Evolutionary conservation across 2,113 vertebrate genomes (phyloP), one percentile per base, ranked within the genome.

Genomic region (Urocolius indicus): DNA sequence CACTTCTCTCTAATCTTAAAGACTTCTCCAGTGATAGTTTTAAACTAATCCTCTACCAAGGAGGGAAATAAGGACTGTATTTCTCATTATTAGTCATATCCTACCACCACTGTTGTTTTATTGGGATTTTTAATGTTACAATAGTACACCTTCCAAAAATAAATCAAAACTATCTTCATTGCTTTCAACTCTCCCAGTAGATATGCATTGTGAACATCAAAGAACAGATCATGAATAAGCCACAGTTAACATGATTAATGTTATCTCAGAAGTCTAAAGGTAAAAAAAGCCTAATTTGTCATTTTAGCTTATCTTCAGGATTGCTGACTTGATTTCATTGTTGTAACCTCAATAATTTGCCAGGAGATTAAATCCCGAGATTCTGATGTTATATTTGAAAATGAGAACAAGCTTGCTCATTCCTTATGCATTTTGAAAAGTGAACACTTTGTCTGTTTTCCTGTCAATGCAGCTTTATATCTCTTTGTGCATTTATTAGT

Each of bases 251-350:
- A 83, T 84, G 90, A 95, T 93, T 95, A 93, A 96, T 90, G 79
- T 7, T 94, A 77, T 74, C 67, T 74, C 26, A 71, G 63, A 77
- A 22, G 51, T 21, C 52, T 84, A 69, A 91, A 84, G 52, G 15
- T n/a, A 66, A 72, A 84, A 81, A 63, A 67, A 65, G 8, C 21
- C 38, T 87, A 89, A 94, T 96, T 91, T 96, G 82, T 94, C 78
- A 93, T 91, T 95, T 93, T 73, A 95, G n/a, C 20, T 83, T 95
- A 95, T 95, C 82, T 93, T 79, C 75, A 91, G 34, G 61, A 95
- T 85, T 80, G 43, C 29, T 90, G 74, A 87, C 48, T 91, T 85
- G 54, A 82, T 94, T 95, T 94, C 59, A 85, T 85, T 77, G 45
- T 91, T 91, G 38, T 43, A 91, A 76, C 78, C 46, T 91, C 59